phyloP scores from a whole-genome alignment of 2,797 vertebrate genomes.

The Mormyrops boulengeri region DNA sequence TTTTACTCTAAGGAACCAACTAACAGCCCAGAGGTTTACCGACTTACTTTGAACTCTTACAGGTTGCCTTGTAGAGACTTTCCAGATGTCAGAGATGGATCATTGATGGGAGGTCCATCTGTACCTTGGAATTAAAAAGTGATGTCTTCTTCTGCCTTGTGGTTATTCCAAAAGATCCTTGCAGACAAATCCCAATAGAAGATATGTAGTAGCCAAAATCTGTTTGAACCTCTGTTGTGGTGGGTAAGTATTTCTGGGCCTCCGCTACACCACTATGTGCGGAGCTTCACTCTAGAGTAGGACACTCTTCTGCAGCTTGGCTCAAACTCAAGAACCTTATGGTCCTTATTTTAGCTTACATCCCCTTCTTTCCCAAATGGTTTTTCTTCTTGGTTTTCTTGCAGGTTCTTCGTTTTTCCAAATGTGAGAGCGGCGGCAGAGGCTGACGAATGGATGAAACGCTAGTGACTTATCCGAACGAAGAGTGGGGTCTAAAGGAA shows the following conservation, averaged over 20 bases:
- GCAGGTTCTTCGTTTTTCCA: background rate
- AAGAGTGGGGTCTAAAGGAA: background rate
- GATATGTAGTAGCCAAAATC: background rate
- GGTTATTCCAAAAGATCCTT: background rate
- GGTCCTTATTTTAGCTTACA: background rate
- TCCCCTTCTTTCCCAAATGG: background rate
- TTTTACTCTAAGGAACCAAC: background rate
- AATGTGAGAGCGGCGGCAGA: background rate
- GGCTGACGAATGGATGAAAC: background rate
- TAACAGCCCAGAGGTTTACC: background rate
- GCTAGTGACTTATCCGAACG: background rate
- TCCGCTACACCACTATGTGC: background rate
- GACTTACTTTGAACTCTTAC: background rate
- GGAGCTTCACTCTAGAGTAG: background rate
- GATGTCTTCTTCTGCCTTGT: background rate
- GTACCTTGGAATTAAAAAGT: background rate
- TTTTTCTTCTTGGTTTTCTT: background rate
- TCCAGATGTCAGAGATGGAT: background rate
- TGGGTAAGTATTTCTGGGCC: background rate
- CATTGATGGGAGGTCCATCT: background rate
- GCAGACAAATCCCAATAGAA: background rate
- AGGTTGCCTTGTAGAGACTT: background rate
- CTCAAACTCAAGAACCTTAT: slow-evolving; percentile 7
- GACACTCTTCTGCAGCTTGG: background rate
- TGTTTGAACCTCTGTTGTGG: background rate